phyloP scores from a whole-genome alignment of 2,113 vertebrate genomes.

The Setophaga kirtlandii region DNA sequence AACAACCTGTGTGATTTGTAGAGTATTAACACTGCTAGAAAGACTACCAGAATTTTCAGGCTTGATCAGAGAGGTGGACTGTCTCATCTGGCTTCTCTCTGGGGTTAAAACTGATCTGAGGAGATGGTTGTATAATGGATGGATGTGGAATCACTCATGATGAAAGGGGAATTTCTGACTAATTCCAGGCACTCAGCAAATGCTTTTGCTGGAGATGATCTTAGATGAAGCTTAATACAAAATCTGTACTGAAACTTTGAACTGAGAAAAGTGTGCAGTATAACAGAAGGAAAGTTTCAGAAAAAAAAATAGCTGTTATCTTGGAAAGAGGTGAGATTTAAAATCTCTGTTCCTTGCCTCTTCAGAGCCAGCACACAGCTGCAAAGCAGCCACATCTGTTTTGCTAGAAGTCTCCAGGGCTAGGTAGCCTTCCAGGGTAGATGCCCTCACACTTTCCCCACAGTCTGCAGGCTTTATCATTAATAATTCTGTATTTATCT shows the following conservation, averaged over 20 bases:
- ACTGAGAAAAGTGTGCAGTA: background rate
- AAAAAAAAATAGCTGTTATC: background rate
- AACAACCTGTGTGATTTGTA: background rate
- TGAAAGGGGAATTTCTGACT: slow-evolving; percentile 11
- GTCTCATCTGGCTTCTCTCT: background rate
- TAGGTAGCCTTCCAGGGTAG: background rate
- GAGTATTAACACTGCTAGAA: background rate
- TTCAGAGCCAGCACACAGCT: background rate
- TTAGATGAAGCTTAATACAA: background rate
- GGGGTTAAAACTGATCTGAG: background rate
- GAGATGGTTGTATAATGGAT: background rate
- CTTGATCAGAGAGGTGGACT: background rate
- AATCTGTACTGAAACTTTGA: background rate
- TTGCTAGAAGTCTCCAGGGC: background rate
- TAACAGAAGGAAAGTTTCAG: background rate
- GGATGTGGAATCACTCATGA: background rate
- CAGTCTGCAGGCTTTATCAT: background rate
- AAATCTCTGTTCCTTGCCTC: background rate
- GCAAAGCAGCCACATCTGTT: background rate
- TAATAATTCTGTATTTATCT: background rate
- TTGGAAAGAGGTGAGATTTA: background rate
- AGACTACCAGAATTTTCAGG: background rate
- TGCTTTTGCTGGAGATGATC: background rate
- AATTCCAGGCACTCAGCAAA: background rate
- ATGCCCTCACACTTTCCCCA: background rate